Evolutionary conservation across 2,888 invertebrate species (phyloP).

Genomic region (Drosophila anomalata): DNA sequence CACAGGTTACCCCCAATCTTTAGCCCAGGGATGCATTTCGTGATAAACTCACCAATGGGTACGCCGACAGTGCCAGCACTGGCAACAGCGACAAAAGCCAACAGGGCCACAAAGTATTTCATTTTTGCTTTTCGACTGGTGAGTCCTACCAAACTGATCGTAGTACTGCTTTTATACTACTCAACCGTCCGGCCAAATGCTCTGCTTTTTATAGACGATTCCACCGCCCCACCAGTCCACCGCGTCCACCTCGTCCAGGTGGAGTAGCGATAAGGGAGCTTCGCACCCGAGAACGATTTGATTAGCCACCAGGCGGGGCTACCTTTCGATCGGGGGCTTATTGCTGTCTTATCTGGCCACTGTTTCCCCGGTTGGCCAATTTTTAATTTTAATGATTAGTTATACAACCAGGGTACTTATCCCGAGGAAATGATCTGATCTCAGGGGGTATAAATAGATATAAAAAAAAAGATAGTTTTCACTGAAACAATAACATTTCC

Average conservation of each 20-base stretch:
- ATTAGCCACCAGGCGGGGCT: constrained; percentile 26
- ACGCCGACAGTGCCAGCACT: constrained; percentile 60
- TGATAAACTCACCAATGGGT: constrained; percentile 64
- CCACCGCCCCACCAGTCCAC: background rate
- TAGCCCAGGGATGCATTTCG: background rate
- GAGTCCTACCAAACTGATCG: constrained; percentile 56
- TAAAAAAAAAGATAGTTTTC: constrained; percentile 7
- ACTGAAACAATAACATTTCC: constrained; percentile 12
- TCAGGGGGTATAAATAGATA: constrained; percentile 1
- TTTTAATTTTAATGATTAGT: constrained; percentile 53
- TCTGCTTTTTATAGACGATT: constrained; percentile 72
- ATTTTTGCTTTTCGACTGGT: constrained; percentile 57
- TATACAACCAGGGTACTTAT: constrained; percentile 30
- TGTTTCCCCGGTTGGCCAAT: constrained; percentile 22
- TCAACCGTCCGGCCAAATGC: constrained; percentile 19
- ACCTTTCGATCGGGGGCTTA: constrained; percentile 18
- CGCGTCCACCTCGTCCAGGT: constrained; percentile 12
- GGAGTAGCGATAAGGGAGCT: constrained; percentile 49
- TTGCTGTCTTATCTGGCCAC: constrained; percentile 56
- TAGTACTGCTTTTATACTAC: constrained; percentile 73
- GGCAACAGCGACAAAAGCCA: constrained; percentile 75
- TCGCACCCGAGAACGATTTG: constrained; percentile 39
- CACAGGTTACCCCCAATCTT: background rate
- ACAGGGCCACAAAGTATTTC: constrained; percentile 74
- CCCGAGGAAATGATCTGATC: constrained; percentile 24